phyloP scores from a whole-genome alignment of 23 tunicate genomes.

The Ciona savignyi region DNA sequence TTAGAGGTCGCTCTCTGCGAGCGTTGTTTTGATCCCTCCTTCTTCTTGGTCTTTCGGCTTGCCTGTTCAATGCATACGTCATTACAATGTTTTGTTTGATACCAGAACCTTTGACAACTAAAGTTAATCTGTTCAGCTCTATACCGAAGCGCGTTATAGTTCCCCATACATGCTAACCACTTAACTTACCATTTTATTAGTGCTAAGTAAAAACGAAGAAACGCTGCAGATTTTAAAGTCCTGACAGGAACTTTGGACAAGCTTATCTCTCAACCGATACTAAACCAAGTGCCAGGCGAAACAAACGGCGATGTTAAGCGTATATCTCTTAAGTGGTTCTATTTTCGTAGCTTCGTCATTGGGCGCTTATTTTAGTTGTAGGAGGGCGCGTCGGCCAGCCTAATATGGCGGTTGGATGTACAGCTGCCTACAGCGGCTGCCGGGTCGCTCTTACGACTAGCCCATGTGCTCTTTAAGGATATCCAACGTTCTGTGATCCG shows the following conservation, averaged over 20 bases:
- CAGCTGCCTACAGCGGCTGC: slow-evolving; percentile 39
- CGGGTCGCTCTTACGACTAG: neutral
- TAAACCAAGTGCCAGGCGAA: neutral
- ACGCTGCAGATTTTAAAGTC: neutral
- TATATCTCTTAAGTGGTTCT: neutral
- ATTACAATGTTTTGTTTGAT: no score
- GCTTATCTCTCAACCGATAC: neutral
- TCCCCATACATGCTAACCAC: no score
- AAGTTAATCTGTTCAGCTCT: no score
- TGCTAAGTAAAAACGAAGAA: neutral
- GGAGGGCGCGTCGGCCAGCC: neutral
- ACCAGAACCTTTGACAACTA: no score
- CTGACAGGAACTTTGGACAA: neutral
- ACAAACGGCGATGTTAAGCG: neutral
- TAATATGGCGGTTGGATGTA: slow-evolving; percentile 16
- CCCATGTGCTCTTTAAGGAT: slow-evolving; percentile 5
- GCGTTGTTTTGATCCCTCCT: slow-evolving; percentile 90
- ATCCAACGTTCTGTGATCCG: neutral
- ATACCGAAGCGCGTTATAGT: no score
- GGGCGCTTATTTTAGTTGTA: neutral
- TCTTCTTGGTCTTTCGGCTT: slow-evolving; percentile 94
- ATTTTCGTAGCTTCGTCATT: neutral
- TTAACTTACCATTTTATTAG: neutral
- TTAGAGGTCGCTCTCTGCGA: slow-evolving; percentile 97
- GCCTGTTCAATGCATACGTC: no score